phyloP scores from a whole-genome alignment of 2,797 vertebrate genomes.

The Pogonophryne albipinna region DNA sequence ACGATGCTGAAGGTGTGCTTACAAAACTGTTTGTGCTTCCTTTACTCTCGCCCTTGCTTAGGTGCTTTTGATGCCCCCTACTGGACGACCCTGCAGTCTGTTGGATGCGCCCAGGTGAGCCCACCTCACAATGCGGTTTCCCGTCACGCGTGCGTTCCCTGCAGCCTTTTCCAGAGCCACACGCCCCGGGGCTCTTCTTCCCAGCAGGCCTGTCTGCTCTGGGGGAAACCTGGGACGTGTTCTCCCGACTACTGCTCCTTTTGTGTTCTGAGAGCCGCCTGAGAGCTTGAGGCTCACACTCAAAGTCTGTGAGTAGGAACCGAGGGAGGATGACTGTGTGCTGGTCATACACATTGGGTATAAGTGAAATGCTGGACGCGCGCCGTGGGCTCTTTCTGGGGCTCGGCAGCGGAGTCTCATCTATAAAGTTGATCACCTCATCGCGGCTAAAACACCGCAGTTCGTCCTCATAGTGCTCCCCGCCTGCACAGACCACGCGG shows the following conservation, averaged over 20 bases:
- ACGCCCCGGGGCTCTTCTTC: constrained; percentile 51
- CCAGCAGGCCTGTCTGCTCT: constrained; percentile 60
- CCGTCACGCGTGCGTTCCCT: constrained; percentile 57
- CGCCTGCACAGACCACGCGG: constrained; percentile 70
- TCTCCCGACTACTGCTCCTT: constrained; percentile 64
- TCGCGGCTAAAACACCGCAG: constrained; percentile 88
- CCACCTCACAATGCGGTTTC: constrained; percentile 50
- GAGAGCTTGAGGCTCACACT: constrained; percentile 89
- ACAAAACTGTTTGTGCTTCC: constrained; percentile 92
- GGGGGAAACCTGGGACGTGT: constrained; percentile 64
- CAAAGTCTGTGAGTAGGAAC: constrained; percentile 90
- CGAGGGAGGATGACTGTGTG: constrained; percentile 77
- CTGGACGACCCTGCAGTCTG: constrained; percentile 58
- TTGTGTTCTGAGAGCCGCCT: constrained; percentile 80
- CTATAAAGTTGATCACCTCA: constrained; percentile 89
- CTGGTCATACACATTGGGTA: constrained; percentile 83
- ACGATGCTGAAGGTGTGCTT: constrained; percentile 87
- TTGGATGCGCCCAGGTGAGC: constrained; percentile 57
- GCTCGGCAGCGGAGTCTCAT: constrained; percentile 87
- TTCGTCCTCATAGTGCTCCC: constrained; percentile 81
- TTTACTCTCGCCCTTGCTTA: constrained; percentile 81
- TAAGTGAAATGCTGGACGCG: constrained; percentile 83
- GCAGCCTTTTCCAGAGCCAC: constrained; percentile 65
- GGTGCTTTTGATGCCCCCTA: constrained; percentile 81
- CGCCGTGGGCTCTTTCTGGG: constrained; percentile 85